phyloP scores from a whole-genome alignment of 2,888 invertebrate species.

The Sarcophaga variegata region DNA sequence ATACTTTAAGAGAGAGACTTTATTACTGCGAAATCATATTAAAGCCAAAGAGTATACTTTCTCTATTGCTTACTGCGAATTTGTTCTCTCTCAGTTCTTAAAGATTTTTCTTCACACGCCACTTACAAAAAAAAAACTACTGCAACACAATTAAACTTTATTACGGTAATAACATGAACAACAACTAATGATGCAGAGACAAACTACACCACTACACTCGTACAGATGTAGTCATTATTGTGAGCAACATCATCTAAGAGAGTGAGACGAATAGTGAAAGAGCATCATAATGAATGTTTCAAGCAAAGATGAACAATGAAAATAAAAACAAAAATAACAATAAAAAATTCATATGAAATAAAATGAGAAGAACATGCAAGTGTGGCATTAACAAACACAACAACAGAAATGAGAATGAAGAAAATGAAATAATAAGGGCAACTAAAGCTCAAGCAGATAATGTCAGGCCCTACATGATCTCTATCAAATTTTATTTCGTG shows the following conservation, averaged over 20 bases:
- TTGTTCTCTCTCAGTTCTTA: too few species aligned
- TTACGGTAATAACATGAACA: neutral
- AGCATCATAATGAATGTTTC: slow-evolving; percentile 35
- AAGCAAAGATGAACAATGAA: slow-evolving; percentile 10
- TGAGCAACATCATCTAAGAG: neutral
- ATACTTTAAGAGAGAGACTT: too few species aligned
- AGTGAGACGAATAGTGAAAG: neutral
- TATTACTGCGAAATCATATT: too few species aligned
- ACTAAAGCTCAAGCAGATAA: neutral
- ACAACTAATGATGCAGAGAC: slow-evolving; percentile 13
- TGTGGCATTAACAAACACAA: neutral
- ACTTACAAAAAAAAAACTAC: too few species aligned
- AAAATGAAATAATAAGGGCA: neutral
- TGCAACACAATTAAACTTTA: neutral
- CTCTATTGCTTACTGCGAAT: too few species aligned
- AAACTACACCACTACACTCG: neutral
- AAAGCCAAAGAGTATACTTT: too few species aligned
- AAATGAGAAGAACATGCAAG: neutral
- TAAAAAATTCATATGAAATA: neutral
- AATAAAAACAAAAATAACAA: neutral
- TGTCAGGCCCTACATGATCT: too few species aligned
- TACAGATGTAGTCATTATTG: neutral
- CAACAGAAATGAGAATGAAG: neutral
- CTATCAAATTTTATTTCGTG: too few species aligned
- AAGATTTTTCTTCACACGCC: too few species aligned